phyloP scores from a whole-genome alignment of 2,113 vertebrate species.

The Pampusana beccarii region DNA sequence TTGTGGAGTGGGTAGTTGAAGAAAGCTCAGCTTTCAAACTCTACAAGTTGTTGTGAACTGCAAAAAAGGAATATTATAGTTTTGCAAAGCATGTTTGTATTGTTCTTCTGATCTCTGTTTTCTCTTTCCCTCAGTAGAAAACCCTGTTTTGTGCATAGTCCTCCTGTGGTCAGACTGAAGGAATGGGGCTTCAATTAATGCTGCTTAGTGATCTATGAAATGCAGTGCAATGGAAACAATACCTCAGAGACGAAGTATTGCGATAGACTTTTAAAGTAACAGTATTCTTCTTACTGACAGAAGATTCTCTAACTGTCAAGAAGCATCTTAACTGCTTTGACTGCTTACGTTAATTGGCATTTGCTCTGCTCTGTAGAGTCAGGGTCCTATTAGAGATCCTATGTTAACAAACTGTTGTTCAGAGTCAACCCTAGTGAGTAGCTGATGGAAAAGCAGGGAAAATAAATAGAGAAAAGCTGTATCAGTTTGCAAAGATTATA shows the following conservation, averaged over 20 bases:
- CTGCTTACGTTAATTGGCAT: background rate
- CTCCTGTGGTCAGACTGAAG: background rate
- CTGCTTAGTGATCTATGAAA: slow-evolving; percentile 6
- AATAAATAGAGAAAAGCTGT: background rate
- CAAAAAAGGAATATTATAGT: background rate
- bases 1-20: background rate
- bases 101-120: background rate
- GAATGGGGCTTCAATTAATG: background rate
- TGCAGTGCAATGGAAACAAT: background rate
- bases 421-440: background rate
- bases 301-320: background rate
- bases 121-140: background rate
- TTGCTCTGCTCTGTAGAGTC: background rate
- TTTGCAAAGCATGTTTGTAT: background rate
- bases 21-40: background rate
- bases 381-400: background rate
- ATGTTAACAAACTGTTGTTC: background rate
- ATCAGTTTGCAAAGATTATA: background rate
- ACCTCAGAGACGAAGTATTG: background rate
- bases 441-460: background rate
- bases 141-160: background rate
- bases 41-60: background rate
- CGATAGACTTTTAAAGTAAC: background rate
- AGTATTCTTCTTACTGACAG: background rate
- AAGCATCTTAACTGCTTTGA: background rate